Evolutionary conservation across 2,797 vertebrate genomes (phyloP).

Genomic region (Enteromius anoplus): DNA sequence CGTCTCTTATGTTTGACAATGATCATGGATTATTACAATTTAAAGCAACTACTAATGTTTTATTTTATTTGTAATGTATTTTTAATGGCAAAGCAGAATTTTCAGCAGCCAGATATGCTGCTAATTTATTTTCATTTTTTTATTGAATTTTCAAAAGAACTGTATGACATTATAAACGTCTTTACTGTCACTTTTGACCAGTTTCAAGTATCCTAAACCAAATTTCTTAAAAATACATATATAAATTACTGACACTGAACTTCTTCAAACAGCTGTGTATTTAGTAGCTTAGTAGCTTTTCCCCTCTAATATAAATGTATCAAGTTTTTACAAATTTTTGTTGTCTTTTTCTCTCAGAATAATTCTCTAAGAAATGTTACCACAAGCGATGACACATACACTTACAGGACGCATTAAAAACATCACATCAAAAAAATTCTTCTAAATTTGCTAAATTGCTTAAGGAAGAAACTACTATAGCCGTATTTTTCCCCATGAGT

Average conservation of each 20-base stretch:
- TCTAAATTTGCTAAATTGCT: slow-evolving; percentile 15
- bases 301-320: neutral
- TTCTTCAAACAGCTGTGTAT: neutral
- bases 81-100: neutral
- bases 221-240: too few relatives aligned
- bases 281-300: neutral
- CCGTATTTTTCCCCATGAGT: slow-evolving; percentile 8
- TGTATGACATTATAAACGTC: neutral
- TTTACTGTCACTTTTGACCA: neutral
- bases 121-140: too few relatives aligned
- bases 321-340: neutral
- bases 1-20: neutral
- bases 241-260: neutral
- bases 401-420: neutral
- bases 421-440: neutral
- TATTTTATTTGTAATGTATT: neutral
- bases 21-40: neutral
- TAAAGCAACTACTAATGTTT: neutral
- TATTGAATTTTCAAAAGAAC: neutral
- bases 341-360: neutral
- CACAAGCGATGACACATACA: neutral
- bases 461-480: neutral
- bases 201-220: neutral
- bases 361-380: neutral
- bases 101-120: neutral